Evolutionary conservation across 2,113 vertebrate genomes (phyloP), one percentile per base, ranked within the genome.

Genomic region (Gasterosteus nipponicus): DNA sequence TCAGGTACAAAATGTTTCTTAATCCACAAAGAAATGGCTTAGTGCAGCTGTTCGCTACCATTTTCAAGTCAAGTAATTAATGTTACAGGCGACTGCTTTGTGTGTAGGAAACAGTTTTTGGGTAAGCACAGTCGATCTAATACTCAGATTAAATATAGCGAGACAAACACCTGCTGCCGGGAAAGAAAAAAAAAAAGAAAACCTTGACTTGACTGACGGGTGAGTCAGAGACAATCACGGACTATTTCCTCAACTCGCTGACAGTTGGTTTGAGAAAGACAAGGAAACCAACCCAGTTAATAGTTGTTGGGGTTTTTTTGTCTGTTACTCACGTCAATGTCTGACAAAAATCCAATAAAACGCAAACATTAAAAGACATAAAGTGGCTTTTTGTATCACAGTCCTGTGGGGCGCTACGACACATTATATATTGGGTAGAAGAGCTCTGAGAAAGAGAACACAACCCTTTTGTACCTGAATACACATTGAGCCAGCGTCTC

Each of bases 121-220:
- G 69, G 29, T 54, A 44, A 62, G 62, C 59, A 39, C 9, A 14
- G 31, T 54, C 72, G 69, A 82, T 85, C 84, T 78, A 62, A 83
- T 83, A 58, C 73, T 70, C 63, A 41, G 29, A 69, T 70, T 74
- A 39, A 77, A 83, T 79, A 49, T 79, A 73, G 42, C 18, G 9
- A 59, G 35, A 53, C 22, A 75, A 90, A 83, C 68, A 80, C 77
- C 71, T 78, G 41, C 70, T 75, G 71, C 26, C 51, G 44, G 42
- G 60, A 61, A 46, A 71, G 54, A 33, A 54, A 46, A 38, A 35
- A 18, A 33, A 22, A 65, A 38, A 75, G 49, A 14, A 11, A 47
- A 7, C 35, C 35, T 1, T 65, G 22, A 26, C 65, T 73, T 6
- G 81, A 90, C 47, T 89, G 90, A 86, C 90, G 89, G 77, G 69